Percentiles rank a stretch among this genome's conserved stretches.
These are phyloP conservation scores for Phymatocera aterrima DNA, from an alignment of 2,888 invertebrate species.

Conservation along the genomic window DNA sequence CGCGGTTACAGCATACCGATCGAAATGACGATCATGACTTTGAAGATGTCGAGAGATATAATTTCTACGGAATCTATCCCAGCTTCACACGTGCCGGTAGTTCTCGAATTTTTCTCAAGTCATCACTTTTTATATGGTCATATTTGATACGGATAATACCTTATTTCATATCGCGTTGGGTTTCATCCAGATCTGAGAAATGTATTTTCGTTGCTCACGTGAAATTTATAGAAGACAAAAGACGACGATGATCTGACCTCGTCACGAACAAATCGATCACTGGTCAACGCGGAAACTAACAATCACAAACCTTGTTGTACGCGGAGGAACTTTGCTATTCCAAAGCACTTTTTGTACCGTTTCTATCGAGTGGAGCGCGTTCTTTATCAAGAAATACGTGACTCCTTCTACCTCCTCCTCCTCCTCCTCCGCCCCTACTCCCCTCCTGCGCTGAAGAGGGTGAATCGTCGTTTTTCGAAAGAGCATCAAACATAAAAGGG, in stretches of 20 bases:
- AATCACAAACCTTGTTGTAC: constrained; percentile 7
- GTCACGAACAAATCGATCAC: constrained; percentile 14
- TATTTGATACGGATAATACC: background rate
- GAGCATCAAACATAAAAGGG: background rate
- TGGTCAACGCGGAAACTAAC: constrained; percentile 40
- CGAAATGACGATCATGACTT: constrained; percentile 43
- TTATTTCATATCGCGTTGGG: background rate
- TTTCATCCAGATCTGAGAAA: background rate
- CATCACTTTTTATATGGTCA: background rate
- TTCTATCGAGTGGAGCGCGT: background rate
- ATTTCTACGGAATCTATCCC: constrained; percentile 1
- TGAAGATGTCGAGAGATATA: constrained; percentile 20
- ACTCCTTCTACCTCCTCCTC: too few species aligned
- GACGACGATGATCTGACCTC: background rate
- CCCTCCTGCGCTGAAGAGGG: too few species aligned
- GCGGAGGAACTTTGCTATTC: constrained; percentile 12
- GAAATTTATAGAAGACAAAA: constrained; percentile 1
- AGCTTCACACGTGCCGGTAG: background rate
- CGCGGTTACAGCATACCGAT: constrained; percentile 7
- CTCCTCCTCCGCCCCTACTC: too few species aligned
- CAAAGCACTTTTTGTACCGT: constrained; percentile 25
- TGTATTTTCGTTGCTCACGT: background rate
- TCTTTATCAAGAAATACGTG: too few species aligned
- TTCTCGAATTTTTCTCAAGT: background rate
- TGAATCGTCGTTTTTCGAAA: too few species aligned